Evolutionary conservation across 2,113 vertebrate genomes (phyloP), one percentile per base, ranked within the genome.

Genomic region (Melanerpes formicivorus): DNA sequence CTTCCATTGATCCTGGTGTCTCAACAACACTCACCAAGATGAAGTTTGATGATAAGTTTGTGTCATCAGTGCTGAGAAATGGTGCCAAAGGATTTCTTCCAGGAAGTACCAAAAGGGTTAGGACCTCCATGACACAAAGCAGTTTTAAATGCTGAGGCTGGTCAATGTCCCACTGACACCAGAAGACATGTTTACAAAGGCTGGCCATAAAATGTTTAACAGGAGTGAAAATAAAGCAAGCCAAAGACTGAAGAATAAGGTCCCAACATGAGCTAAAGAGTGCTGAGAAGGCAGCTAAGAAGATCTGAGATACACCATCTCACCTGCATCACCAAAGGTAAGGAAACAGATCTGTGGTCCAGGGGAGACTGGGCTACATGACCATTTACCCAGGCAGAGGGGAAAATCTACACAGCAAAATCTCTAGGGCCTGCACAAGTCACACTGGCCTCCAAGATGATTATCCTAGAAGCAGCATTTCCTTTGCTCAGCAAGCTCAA

Each of bases 381-480:
- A 8, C 18, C 23, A 1, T 6, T 40, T 9, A 59, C 72, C 48
- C 76, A 73, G 58, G 55, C 4, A 56, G 29, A 48, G 32, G 23
- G 50, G 2, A 30, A 21, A 63, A 58, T 2, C 13, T 10, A 55
- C 42, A 4, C 7, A 73, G 69, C 44, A 32, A 30, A 63, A 11
- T 0, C 2, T 11, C 0, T 1, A 30, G 40, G 60, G 48, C 17
- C 27, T 44, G 54, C 50, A 13, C 1, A 30, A 3, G 3, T 1
- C n/a, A 16, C 44, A 13, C n/a, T 16, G 19, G 1, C 50, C 14
- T 17, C 37, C 52, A 5, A 6, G 72, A 10, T 5, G 30, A 18
- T 32, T 1, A 27, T 21, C 72, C 59, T 32, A 52, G 25, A 3
- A 50, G 17, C 4, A 21, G 0, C 11, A 27, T 2, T 6, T 21